Base-by-base conservation (phyloP, 2,797 vertebrate genomes). In the Falco concolor region DNA sequence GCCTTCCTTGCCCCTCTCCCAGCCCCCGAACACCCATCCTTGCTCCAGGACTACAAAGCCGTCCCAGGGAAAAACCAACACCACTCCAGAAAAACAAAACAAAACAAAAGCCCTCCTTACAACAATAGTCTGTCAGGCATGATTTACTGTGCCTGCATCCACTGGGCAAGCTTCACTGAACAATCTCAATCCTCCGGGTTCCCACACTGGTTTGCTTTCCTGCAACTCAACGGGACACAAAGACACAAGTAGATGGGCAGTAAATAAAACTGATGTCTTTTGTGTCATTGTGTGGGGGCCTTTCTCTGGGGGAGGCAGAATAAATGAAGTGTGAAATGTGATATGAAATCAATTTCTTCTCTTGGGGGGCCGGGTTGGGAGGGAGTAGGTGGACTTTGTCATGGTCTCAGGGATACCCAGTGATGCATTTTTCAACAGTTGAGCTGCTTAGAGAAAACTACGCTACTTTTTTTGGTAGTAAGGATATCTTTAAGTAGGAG, bases 101-200 rank as follows among this genome's bases (percentile, higher is more conserved):
- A 87, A 95, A 53, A 72, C 88, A 89, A 95, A 97, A 97, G 97
- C 97, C 87, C 95, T 95, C 92, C 90, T 73, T 5, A 8, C 70
- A 95, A 98, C 98, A 98, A 98, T 98, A 97, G 97, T 94, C 97
- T 98, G 98, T 97, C 98, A 97, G 98, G 97, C 96, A 70, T 97
- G 97, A 98, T 98, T 98, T 98, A 98, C 59, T 64, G 97, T 96
- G 97, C 96, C 89, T 87, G 52, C 85, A 96, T 92, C 94, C 95
- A 64, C 32, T 28, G 88, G 96, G 96, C 96, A 98, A 97, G 98
- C 98, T 97, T 98, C 98, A 97, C 13, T 98, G 98, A 98, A 78
- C 98, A 98, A 97, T 96, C 97, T 98, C 97, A 98, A 98, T 97
- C 92, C 92, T n/a, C 75, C 53, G 96, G 74, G 96, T 95, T 98